Conservation (phyloP, 2,888 invertebrate genomes). For the Conistra vaccinii region DNA sequence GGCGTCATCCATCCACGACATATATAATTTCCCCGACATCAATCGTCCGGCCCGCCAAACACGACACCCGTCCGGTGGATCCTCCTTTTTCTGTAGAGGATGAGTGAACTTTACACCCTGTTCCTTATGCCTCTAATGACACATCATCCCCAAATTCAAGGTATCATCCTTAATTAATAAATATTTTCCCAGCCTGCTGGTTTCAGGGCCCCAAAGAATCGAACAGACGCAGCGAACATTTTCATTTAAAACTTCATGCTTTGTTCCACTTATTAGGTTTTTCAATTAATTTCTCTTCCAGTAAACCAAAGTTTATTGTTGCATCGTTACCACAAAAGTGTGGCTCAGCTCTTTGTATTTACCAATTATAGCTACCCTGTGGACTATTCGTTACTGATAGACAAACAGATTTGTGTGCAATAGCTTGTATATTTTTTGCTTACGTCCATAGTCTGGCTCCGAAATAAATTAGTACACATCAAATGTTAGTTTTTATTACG, state of each 20-base stretch:
- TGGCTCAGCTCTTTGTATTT: constrained; percentile 38
- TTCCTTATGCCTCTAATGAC: too few relatives aligned
- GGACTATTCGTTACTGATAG: constrained; percentile 39
- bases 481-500: neutral
- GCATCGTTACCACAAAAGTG: constrained; percentile 42
- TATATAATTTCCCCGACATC: too few relatives aligned
- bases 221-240: constrained; percentile 35
- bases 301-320: constrained; percentile 33
- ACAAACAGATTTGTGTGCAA: constrained; percentile 13
- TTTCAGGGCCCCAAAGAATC: constrained; percentile 12
- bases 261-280: constrained; percentile 60
- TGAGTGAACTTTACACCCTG: too few relatives aligned
- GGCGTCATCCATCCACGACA: too few relatives aligned
- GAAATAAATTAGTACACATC: neutral
- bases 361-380: constrained; percentile 38
- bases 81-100: too few relatives aligned
- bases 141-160: too few relatives aligned
- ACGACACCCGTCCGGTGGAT: too few relatives aligned
- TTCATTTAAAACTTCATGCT: constrained; percentile 63
- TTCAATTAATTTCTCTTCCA: constrained; percentile 66
- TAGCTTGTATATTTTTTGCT: neutral
- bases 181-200: neutral
- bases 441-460: too few relatives aligned
- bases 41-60: too few relatives aligned
- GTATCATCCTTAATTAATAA: too few relatives aligned